These are phyloP conservation scores for Argya squamiceps DNA, from an alignment of 2,797 vertebrate genomes.

Conservation along the genomic window DNA sequence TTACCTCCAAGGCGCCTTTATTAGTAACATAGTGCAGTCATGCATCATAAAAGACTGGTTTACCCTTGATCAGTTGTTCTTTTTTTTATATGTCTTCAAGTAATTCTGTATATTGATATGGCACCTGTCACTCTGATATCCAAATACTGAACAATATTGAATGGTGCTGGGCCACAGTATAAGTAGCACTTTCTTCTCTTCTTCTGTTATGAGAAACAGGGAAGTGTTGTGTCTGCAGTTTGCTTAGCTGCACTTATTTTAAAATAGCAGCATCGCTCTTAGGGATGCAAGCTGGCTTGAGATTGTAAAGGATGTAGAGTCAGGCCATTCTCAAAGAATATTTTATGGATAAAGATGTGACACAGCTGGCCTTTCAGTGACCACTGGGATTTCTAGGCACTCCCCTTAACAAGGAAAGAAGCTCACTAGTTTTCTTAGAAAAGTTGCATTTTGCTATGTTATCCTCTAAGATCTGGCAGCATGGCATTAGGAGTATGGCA, in stretches of 20 bases:
- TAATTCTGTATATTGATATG: not conserved
- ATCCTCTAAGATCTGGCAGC: not conserved
- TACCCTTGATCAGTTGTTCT: not conserved
- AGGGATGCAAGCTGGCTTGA: not conserved
- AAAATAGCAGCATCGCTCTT: not conserved
- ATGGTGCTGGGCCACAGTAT: not conserved
- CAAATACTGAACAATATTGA: not conserved
- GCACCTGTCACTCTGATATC: not conserved
- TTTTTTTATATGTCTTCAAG: not conserved
- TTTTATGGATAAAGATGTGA: not conserved
- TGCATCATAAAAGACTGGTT: not conserved
- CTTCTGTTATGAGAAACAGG: not conserved
- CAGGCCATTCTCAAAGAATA: not conserved
- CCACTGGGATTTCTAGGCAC: not conserved
- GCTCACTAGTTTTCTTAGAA: not conserved
- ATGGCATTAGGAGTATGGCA: not conserved
- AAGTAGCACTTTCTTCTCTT: not conserved
- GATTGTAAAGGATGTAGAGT: not conserved
- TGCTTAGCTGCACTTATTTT: not conserved
- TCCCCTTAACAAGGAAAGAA: not conserved
- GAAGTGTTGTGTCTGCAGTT: not conserved
- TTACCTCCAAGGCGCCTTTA: not conserved
- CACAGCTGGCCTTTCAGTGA: not conserved
- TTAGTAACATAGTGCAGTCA: not conserved
- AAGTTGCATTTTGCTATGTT: not conserved